Evolutionary conservation across 2,888 invertebrate genomes (phyloP).

Genomic region (Halocaridina rubra): DNA sequence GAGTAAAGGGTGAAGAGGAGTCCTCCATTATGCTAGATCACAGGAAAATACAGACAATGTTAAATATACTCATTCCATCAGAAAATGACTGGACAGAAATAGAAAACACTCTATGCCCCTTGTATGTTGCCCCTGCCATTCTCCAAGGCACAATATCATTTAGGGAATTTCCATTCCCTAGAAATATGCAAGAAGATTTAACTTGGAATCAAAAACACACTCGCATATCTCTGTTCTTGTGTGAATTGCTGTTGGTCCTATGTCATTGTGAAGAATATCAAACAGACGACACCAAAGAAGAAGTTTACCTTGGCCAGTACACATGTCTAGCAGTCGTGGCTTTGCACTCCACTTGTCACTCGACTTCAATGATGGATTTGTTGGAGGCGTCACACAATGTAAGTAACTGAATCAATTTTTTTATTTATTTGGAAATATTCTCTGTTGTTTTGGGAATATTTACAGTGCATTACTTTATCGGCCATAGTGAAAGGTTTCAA

Average conservation of each 20-base stretch:
- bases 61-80: slow-evolving; percentile 27
- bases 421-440: no score
- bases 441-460: no score
- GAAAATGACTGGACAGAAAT: slow-evolving; percentile 45
- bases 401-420: no score
- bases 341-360: slow-evolving; percentile 42
- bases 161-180: slow-evolving; percentile 48
- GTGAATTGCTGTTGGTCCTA: slow-evolving; percentile 16
- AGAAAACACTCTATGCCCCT: slow-evolving; percentile 5
- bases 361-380: not conserved
- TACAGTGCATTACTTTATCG: no score
- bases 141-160: slow-evolving; percentile 25
- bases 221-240: slow-evolving; percentile 25
- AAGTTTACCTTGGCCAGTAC: slow-evolving; percentile 38
- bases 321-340: slow-evolving; percentile 27
- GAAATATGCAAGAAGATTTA: not conserved
- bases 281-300: not conserved
- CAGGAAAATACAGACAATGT: slow-evolving; percentile 19
- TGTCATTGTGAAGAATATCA: not conserved
- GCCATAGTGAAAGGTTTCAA: not conserved
- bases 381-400: slow-evolving; percentile 3
- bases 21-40: slow-evolving; percentile 43
- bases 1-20: slow-evolving; percentile 11
- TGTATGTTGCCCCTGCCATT: slow-evolving; percentile 46
- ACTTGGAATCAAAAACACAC: slow-evolving; percentile 22